phyloP scores from a whole-genome alignment of 1,140 invertebrate genomes.

The Capitella teleta region DNA sequence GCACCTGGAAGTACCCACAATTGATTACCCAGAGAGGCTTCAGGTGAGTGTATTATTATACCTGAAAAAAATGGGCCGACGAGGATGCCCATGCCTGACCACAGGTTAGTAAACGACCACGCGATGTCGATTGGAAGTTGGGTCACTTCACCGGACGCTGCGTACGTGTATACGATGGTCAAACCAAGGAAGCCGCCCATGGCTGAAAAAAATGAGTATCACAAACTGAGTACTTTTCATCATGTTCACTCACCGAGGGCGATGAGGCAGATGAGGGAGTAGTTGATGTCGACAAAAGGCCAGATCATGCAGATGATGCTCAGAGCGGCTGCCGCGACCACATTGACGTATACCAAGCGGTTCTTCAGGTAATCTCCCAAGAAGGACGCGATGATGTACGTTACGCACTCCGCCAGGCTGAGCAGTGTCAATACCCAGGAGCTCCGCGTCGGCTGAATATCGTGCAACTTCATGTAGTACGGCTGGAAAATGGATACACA shows the following conservation, averaged over 20 bases:
- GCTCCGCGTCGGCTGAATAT: conserved; percentile 7
- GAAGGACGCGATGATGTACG: conserved; percentile 13
- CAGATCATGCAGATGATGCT: conserved; percentile 15
- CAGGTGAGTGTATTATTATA: neutral
- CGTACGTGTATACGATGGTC: conserved; percentile 18
- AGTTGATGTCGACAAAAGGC: conserved; percentile 14
- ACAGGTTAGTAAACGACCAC: conserved; percentile 16
- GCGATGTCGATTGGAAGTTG: conserved; percentile 14
- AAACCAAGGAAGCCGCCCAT: conserved; percentile 17
- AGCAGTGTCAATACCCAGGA: conserved; percentile 14
- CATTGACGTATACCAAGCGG: conserved; percentile 13
- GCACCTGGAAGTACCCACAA: too few species aligned
- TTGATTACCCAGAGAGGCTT: neutral
- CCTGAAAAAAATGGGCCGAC: conserved; percentile 16
- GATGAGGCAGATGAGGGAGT: conserved; percentile 13
- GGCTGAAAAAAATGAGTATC: conserved; percentile 7
- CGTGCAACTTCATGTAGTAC: conserved; percentile 15
- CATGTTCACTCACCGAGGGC: conserved; percentile 2
- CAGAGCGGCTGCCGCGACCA: conserved; percentile 10
- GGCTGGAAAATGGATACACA: conserved; percentile 12
- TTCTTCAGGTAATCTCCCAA: conserved; percentile 15
- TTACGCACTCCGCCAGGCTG: conserved; percentile 15
- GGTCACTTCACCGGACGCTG: conserved; percentile 14
- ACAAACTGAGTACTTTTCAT: neutral
- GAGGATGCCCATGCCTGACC: conserved; percentile 18